Evolutionary conservation across 1,140 invertebrate species (phyloP), one percentile per base, ranked within the genome.

Genomic region (Yoshiicerus persimilis): DNA sequence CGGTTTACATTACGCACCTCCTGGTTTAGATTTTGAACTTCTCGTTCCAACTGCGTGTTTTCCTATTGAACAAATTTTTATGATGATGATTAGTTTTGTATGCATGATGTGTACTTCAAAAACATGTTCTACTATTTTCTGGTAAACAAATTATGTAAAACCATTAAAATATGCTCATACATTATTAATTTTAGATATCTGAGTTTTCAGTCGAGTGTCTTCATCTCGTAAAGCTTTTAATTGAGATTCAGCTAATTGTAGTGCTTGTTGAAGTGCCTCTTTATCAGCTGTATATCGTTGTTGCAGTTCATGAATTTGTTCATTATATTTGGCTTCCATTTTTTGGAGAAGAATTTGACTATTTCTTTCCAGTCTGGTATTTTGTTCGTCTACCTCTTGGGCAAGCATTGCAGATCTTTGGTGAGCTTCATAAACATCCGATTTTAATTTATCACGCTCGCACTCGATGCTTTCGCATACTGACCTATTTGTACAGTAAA

Each of bases 301-400:
- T 0, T 95, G 95, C 1, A 97, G 91, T 41, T 95, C 94, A 87
- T 95, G 95, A 1, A 96, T 92, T 86, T 95, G 94, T 89, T 97
- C 96, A 1, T 95, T 92, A 91, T 97, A 96, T 87, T 95, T 94
- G 64, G 95, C 94, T 91, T 98, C 97, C 3, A 97, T 91, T 83
- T 93, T 77, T 95, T 95, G 56, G 95, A 93, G 56, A 62, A 87
- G 77, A 56, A 95, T 94, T 91, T 95, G 94, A 83, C 95, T 93
- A 34, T 94, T 94, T 87, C 95, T 95, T 92, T 98, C 97, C 90
- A 98, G 94, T 62, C 95, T 94, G 0, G 94, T 93, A 92, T 98
- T 96, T 90, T 96, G 95, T 84, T 98, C 97, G 92, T 98, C 97
- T 1, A 97, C 96, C 92, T 98, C 97, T 87, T 96, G 95, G 2